phyloP scores from a whole-genome alignment of 2,113 vertebrate species.

The Machaerirhynchus nigripectus region DNA sequence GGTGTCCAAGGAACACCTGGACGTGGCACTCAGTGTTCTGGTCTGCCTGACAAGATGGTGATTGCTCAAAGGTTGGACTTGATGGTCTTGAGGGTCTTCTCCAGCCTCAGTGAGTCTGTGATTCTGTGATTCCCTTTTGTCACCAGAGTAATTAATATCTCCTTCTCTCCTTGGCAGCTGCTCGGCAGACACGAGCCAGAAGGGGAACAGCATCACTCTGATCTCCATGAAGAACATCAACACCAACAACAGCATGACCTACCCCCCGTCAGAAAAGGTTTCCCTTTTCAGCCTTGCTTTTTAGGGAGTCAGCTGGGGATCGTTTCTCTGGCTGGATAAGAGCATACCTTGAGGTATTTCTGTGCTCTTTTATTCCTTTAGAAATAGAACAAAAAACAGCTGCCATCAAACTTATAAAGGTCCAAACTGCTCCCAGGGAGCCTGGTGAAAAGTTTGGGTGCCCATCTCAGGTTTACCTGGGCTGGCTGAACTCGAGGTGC shows the following conservation, averaged over 20 bases:
- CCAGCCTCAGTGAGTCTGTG: background rate
- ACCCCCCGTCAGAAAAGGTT: constrained; percentile 62
- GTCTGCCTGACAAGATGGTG: background rate
- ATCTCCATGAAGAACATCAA: constrained; percentile 85
- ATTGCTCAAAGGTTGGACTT: background rate
- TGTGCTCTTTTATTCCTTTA: background rate
- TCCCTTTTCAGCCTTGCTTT: background rate
- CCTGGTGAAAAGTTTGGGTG: background rate
- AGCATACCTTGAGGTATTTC: background rate
- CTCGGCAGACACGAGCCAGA: constrained; percentile 67
- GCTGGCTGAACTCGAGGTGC: background rate
- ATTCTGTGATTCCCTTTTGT: background rate
- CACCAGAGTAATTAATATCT: background rate
- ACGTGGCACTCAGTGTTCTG: background rate
- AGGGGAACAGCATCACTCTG: constrained; percentile 79
- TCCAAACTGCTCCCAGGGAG: background rate
- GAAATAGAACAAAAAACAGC: background rate
- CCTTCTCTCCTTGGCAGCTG: constrained; percentile 63
- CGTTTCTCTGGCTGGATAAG: background rate
- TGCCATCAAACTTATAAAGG: background rate
- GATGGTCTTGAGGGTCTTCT: background rate
- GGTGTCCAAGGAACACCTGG: background rate
- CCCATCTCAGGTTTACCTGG: background rate
- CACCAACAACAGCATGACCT: constrained; percentile 75
- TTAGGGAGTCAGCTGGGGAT: background rate